Evolutionary conservation across 2,113 vertebrate genomes (phyloP), one percentile per base, ranked within the genome.

Genomic region (Fregata magnificens): DNA sequence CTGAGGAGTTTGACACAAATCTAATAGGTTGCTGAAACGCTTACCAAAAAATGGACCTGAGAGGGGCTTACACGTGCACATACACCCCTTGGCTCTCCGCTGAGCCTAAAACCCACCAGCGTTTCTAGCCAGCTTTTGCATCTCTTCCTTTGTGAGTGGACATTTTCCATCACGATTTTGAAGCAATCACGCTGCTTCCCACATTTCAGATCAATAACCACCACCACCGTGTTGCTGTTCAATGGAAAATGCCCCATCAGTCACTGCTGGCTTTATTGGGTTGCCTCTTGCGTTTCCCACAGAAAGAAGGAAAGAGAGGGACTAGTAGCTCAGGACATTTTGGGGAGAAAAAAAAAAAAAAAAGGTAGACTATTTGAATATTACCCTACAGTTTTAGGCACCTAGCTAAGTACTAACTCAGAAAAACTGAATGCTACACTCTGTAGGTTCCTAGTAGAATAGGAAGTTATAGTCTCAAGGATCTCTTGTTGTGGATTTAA

Each of bases 11-110:
- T 2, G 5, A 15, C n/a, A 47, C 16, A 32, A 61, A 38, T 3
- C 24, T 25, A 70, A 38, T 1, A 58, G 26, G 36, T 18, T 53
- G 36, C 50, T 29, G 38, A 45, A 88, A 26, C 0, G 0, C 10
- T 14, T 47, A 8, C 7, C 16, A 49, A 61, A 42, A 62, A 76
- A 49, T 0, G 4, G 22, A 16, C 6, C 61, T 1, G 4, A 40
- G 52, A 52, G 26, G 5, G 14, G 13, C 2, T 88, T 13, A 5
- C 22, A 38, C 42, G 38, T 36, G 22, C 31, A 47, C 0, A 0
- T 20, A 28, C 15, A 9, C 6, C 25, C 11, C 11, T 12, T 15
- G 28, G 42, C 3, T 36, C 21, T 49, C 21, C 34, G 66, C 47
- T 21, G 18, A 90, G 76, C 58, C 53, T 16, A 73, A 92, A 76